Percentiles rank a stretch among this genome's conserved stretches.
Conservation (phyloP, 1,140 invertebrate species). For the Gryllus bimaculatus region DNA sequence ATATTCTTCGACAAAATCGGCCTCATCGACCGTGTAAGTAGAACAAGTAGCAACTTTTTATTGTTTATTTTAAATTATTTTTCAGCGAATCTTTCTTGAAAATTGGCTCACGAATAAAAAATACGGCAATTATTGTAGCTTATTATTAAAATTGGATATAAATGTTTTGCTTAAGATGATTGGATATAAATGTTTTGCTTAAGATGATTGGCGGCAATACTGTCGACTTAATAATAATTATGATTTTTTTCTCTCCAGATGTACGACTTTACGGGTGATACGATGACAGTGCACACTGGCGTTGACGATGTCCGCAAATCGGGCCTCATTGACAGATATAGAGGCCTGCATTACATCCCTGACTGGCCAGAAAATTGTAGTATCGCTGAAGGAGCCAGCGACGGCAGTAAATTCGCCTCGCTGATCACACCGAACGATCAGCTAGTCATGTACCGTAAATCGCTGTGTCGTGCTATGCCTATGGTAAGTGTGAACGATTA, state of each 20-base stretch:
- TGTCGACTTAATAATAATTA: background rate
- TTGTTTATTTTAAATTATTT: background rate
- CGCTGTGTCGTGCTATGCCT: slow-evolving; percentile 62
- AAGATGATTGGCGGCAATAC: no score
- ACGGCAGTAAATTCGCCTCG: slow-evolving; percentile 74
- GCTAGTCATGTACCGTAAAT: slow-evolving; percentile 69
- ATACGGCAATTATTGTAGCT: background rate
- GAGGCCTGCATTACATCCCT: slow-evolving; percentile 55
- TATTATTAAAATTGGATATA: background rate
- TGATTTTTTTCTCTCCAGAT: slow-evolving; percentile 47
- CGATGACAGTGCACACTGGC: slow-evolving; percentile 69
- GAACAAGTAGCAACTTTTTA: no score
- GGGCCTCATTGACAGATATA: slow-evolving; percentile 67
- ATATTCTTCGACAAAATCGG: slow-evolving; percentile 73
- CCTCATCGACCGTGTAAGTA: slow-evolving; percentile 66
- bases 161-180: background rate
- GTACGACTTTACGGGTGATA: slow-evolving; percentile 75
- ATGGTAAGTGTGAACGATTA: slow-evolving; percentile 45
- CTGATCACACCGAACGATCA: slow-evolving; percentile 55
- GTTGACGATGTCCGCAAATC: slow-evolving; percentile 46
- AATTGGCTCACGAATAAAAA: background rate
- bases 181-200: background rate
- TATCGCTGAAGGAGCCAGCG: slow-evolving; percentile 48
- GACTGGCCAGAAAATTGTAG: slow-evolving; percentile 68
- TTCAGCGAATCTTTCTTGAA: background rate